A percentile compares a stretch with the other conserved stretches of the same genome.
phyloP scores from a whole-genome alignment of 2,113 vertebrate species.

The Dunckerocampus dactyliophorus region DNA sequence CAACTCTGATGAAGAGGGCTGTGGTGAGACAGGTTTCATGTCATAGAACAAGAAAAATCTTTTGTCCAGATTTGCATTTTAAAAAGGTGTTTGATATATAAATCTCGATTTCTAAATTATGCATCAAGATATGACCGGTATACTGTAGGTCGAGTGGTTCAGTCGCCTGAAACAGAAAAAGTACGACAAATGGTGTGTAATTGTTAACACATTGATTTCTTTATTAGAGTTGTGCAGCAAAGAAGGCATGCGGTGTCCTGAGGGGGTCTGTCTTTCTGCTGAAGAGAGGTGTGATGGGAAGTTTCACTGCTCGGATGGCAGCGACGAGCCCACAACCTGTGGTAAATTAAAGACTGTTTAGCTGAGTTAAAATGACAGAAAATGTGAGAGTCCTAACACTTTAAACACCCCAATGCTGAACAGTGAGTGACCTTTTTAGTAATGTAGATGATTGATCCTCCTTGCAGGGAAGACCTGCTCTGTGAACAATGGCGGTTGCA shows the following conservation, averaged over 20 bases:
- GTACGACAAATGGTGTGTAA: background rate
- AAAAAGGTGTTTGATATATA: too few relatives aligned
- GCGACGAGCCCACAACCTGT: conserved; percentile 67
- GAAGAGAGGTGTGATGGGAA: conserved; percentile 64
- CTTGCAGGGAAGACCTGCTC: conserved; percentile 76
- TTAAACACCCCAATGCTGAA: background rate
- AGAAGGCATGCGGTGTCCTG: conserved; percentile 51
- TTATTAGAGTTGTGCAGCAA: conserved; percentile 46
- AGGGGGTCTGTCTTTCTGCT: conserved; percentile 56
- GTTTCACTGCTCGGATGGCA: conserved; percentile 62
- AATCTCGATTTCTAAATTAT: background rate
- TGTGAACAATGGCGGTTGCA: conserved; percentile 78
- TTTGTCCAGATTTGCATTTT: too few relatives aligned
- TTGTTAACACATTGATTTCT: background rate
- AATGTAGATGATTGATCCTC: background rate
- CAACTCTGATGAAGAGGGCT: conserved; percentile 69
- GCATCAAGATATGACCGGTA: background rate
- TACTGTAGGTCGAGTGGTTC: background rate
- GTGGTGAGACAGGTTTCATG: conserved; percentile 61
- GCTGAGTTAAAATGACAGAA: background rate
- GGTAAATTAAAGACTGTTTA: conserved; percentile 32
- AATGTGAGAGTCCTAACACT: too few relatives aligned
- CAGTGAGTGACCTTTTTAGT: background rate
- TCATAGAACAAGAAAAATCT: background rate
- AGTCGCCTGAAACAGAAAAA: background rate